Conservation (phyloP, 2,888 invertebrate genomes). For the Anarsia innoxiella region DNA sequence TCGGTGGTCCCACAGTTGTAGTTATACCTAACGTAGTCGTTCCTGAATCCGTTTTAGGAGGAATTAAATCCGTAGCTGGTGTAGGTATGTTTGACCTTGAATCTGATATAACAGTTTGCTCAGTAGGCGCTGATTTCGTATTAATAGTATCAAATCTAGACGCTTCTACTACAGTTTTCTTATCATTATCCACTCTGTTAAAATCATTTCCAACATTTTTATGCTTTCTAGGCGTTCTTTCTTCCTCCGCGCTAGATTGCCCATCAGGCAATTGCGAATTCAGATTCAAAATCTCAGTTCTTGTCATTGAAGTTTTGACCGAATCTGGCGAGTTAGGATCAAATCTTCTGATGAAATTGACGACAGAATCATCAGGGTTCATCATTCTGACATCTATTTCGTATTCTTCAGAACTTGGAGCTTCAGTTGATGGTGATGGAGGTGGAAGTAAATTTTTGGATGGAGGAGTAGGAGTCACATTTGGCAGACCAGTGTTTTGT, state of each 20-base stretch:
- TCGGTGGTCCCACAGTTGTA: conserved; percentile 77
- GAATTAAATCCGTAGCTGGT: conserved; percentile 58
- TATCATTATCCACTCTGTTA: conserved; percentile 39
- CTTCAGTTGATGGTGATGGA: conserved; percentile 33
- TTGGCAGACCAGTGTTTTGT: conserved; percentile 11
- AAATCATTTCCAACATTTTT: conserved; percentile 43
- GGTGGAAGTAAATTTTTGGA: conserved; percentile 43
- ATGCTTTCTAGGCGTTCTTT: conserved; percentile 43
- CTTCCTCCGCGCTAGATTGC: conserved; percentile 57
- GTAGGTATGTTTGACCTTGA: conserved; percentile 24
- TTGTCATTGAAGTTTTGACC: conserved; percentile 53
- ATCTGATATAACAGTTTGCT: conserved; percentile 18
- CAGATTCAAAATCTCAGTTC: conserved; percentile 51
- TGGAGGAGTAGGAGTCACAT: conserved; percentile 25
- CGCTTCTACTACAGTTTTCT: conserved; percentile 35
- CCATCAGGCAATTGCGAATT: conserved; percentile 55
- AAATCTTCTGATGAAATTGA: conserved; percentile 64
- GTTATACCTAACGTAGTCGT: conserved; percentile 34
- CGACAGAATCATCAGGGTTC: conserved; percentile 40
- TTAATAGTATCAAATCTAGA: conserved; percentile 47
- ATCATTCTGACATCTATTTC: conserved; percentile 33
- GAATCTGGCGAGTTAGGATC: conserved; percentile 58
- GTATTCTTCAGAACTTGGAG: conserved; percentile 32
- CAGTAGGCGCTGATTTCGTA: conserved; percentile 32
- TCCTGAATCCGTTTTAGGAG: conserved; percentile 65